Evolutionary conservation across 2,888 invertebrate genomes (phyloP), one percentile per base, ranked within the genome.

Genomic region (Malacosoma neustria): DNA sequence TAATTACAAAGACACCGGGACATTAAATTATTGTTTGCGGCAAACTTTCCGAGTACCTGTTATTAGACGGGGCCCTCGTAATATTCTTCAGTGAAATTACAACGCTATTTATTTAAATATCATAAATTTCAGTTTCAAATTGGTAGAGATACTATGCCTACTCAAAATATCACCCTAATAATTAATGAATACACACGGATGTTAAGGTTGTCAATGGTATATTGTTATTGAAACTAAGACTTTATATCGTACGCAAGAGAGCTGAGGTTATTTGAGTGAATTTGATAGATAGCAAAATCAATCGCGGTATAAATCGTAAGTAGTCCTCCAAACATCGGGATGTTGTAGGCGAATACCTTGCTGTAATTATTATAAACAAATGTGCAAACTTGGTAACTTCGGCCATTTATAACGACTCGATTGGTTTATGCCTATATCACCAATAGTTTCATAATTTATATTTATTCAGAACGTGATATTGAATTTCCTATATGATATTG

Each of bases 341-440:
- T 61, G 61, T 66, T 67, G 68, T 68, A 57, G 57, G 50, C 48
- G 48, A 67, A 71, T 74, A 67, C 71, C 71, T 67, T 60, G 46
- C 48, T 51, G 64, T 71, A 72, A 73, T 76, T 71, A 73, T 73
- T 70, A 61, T 65, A 61, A 73, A 71, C 67, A 68, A 72, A 70
- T 71, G 68, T 68, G 64, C 60, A 60, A 70, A 72, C 61, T 69
- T 66, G 51, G 41, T 34, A 65, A 63, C 57, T 67, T 62, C 22
- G 43, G 41, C 52, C 54, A 60, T 69, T 66, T 56, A 49, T 63
- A 57, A 58, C 46, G 45, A 50, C 54, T 61, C 63, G n/a, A n/a
- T n/a, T n/a, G n/a, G n/a, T n/a, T n/a, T n/a, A n/a, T n/a, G n/a
- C n/a, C n/a, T n/a, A n/a, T n/a, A n/a, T n/a, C n/a, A n/a, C n/a